Evolutionary conservation across 1,140 invertebrate species (phyloP).

Genomic region (Lordiphosa collinella): DNA sequence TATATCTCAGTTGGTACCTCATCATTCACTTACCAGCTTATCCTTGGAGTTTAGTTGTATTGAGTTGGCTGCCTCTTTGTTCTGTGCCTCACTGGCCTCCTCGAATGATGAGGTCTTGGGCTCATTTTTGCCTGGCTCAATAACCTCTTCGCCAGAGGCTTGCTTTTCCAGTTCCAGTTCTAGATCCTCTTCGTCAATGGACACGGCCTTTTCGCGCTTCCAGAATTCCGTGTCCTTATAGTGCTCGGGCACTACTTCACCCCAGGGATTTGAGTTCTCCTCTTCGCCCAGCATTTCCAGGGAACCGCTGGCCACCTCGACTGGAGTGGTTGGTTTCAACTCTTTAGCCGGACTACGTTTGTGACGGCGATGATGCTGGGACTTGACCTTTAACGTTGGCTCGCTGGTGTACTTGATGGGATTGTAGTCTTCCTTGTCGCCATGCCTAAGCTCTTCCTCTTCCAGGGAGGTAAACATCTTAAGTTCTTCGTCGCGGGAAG

Average conservation of each 20-base stretch:
- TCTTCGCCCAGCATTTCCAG: conserved; percentile 75
- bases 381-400: conserved; percentile 53
- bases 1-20: neutral
- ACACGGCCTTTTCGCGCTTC: conserved; percentile 71
- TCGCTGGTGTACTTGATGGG: conserved; percentile 74
- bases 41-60: conserved; percentile 50
- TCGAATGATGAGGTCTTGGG: conserved; percentile 65
- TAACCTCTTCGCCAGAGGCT: conserved; percentile 35
- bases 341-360: conserved; percentile 74
- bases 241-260: conserved; percentile 67
- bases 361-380: conserved; percentile 59
- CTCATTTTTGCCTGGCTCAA: conserved; percentile 34
- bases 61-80: conserved; percentile 53
- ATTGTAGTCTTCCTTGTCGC: conserved; percentile 63
- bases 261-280: conserved; percentile 64
- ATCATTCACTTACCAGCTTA: conserved; percentile 42
- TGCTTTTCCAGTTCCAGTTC: conserved; percentile 48
- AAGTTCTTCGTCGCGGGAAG: conserved; percentile 82
- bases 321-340: conserved; percentile 11
- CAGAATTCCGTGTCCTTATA: conserved; percentile 78
- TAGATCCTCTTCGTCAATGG: conserved; percentile 72
- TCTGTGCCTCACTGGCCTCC: conserved; percentile 64
- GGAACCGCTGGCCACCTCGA: conserved; percentile 28
- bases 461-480: conserved; percentile 83
- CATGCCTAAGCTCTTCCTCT: conserved; percentile 81